Conservation (phyloP, 1,140 invertebrate genomes). For the Ephestia elutella region DNA sequence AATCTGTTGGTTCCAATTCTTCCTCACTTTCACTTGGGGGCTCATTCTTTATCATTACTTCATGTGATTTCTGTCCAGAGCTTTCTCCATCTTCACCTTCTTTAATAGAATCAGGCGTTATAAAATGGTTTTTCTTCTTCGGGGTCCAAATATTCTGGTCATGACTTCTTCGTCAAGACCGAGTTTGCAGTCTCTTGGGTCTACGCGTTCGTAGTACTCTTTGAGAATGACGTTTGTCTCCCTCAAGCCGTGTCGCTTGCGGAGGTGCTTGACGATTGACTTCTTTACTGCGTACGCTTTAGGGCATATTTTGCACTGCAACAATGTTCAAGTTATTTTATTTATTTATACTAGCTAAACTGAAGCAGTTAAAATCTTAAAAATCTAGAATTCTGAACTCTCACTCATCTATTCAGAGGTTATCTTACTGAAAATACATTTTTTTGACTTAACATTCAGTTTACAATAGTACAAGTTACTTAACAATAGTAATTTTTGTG, state of each 20-base stretch:
- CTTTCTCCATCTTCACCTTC: slow-evolving; percentile 11
- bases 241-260: slow-evolving; percentile 52
- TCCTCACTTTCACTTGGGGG: slow-evolving; percentile 7
- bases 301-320: slow-evolving; percentile 61
- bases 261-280: slow-evolving; percentile 59
- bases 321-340: slow-evolving; percentile 13
- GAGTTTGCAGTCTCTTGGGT: slow-evolving; percentile 58
- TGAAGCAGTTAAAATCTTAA: background rate
- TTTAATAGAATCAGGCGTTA: slow-evolving; percentile 18
- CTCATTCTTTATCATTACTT: slow-evolving; percentile 22
- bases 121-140: slow-evolving; percentile 34
- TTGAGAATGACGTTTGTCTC: slow-evolving; percentile 38
- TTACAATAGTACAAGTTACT: too few relatives aligned
- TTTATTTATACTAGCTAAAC: too few relatives aligned
- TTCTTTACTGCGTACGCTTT: slow-evolving; percentile 60
- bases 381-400: too few relatives aligned
- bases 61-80: slow-evolving; percentile 19
- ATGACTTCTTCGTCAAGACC: slow-evolving; percentile 55
- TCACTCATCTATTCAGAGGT: too few relatives aligned
- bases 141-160: slow-evolving; percentile 58
- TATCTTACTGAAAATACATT: too few relatives aligned
- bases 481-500: too few relatives aligned
- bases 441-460: too few relatives aligned
- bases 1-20: slow-evolving; percentile 54
- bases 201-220: slow-evolving; percentile 49